These are phyloP conservation scores for Pecten maximus DNA, from an alignment of 2,888 invertebrate genomes.

Conservation along the genomic window DNA sequence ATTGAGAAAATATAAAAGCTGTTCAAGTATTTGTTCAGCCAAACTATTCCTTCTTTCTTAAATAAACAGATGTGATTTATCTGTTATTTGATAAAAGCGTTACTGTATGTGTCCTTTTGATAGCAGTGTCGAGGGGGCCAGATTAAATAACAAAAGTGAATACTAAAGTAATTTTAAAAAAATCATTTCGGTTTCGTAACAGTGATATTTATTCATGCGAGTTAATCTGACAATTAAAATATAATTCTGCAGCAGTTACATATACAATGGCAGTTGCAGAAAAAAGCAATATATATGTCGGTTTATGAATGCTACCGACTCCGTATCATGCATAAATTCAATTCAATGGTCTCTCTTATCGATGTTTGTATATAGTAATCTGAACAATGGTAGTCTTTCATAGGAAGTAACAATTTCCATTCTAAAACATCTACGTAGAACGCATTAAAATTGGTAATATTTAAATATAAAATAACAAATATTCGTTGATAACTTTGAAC, in stretches of 20 bases:
- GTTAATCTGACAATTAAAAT: not conserved
- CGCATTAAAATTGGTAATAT: no score
- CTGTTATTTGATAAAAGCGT: slow-evolving; percentile 14
- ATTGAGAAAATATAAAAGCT: not conserved
- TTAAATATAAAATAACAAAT: no score
- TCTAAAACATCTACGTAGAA: no score
- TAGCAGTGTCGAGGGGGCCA: not conserved
- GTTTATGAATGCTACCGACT: not conserved
- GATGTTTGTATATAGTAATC: not conserved
- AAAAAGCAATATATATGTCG: not conserved
- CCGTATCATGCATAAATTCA: not conserved
- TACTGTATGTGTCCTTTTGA: not conserved
- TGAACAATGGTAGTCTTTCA: not conserved
- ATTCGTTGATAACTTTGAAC: no score
- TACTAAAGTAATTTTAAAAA: not conserved
- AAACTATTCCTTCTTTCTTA: not conserved
- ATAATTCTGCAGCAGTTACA: not conserved
- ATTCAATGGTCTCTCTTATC: not conserved
- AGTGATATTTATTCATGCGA: slow-evolving; percentile 1
- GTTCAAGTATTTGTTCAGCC: slow-evolving; percentile 18
- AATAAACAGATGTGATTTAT: slow-evolving; percentile 35
- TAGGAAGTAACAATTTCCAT: not conserved
- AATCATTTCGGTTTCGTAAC: not conserved
- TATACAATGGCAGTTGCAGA: not conserved
- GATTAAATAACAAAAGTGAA: not conserved